Evolutionary conservation across 2,797 vertebrate genomes (phyloP).

Genomic region (Pristis pectinata): DNA sequence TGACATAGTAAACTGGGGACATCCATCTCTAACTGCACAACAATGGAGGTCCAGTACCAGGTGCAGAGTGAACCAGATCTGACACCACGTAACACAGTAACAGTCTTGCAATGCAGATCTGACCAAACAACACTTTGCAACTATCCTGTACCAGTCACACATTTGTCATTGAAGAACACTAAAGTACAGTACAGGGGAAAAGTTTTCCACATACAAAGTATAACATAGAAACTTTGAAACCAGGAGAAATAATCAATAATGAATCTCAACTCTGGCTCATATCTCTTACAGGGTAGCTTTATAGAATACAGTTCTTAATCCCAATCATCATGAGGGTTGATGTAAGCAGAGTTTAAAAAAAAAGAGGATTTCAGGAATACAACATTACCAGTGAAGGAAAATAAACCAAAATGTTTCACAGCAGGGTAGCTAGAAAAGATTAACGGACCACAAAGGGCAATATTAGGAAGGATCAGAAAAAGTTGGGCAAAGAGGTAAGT

Average conservation of each 20-base stretch:
- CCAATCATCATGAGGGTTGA: too few relatives aligned
- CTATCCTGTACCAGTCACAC: not conserved
- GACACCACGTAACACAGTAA: not conserved
- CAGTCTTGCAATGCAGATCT: not conserved
- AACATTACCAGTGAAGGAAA: not conserved
- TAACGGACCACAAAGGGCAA: not conserved
- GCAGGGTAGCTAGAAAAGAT: not conserved
- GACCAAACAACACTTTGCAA: not conserved
- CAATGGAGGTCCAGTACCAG: not conserved
- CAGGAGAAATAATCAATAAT: not conserved
- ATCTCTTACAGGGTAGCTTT: not conserved
- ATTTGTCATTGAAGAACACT: not conserved
- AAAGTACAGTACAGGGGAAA: too few relatives aligned
- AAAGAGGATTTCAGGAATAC: not conserved
- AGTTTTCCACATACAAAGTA: too few relatives aligned
- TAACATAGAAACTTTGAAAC: not conserved
- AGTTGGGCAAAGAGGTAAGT: not conserved
- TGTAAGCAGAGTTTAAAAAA: too few relatives aligned
- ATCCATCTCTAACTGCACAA: not conserved
- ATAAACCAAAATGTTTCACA: not conserved
- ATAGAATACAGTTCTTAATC: conserved; percentile 1
- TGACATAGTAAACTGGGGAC: not conserved
- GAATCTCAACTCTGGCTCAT: too few relatives aligned
- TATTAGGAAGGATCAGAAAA: not conserved
- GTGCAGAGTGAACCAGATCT: not conserved